Percentiles rank a stretch among this genome's conserved stretches.
These are phyloP conservation scores for Thereva unica DNA, from an alignment of 2,888 invertebrate genomes.

Conservation along the genomic window DNA sequence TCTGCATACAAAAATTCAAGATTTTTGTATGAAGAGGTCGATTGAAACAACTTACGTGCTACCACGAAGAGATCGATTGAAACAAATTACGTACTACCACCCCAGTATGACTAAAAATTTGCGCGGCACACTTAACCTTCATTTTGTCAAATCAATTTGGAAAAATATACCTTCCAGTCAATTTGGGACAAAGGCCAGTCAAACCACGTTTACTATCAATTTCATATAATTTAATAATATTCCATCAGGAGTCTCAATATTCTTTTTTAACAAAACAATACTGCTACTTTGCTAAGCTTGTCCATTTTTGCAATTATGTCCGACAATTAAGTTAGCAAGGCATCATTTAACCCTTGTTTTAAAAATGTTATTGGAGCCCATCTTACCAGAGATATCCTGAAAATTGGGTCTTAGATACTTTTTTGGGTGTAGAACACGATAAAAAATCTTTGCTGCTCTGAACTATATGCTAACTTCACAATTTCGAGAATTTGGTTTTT, in stretches of 20 bases:
- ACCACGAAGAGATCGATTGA: no score
- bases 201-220: constrained; percentile 20
- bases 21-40: no score
- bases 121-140: constrained; percentile 24
- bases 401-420: no score
- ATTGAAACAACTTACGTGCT: no score
- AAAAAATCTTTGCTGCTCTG: no score
- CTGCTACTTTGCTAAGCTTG: constrained; percentile 18
- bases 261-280: constrained; percentile 19
- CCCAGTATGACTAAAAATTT: constrained; percentile 30
- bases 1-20: no score
- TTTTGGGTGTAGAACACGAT: no score
- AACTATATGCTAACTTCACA: no score
- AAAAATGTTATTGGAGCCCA: constrained; percentile 33
- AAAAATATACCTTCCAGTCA: constrained; percentile 25
- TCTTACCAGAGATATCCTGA: constrained; percentile 16
- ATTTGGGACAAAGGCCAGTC: constrained; percentile 20
- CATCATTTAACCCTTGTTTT: constrained; percentile 18
- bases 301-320: constrained; percentile 19
- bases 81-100: no score
- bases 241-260: constrained; percentile 31
- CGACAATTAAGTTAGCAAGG: constrained; percentile 8
- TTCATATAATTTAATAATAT: constrained; percentile 18
- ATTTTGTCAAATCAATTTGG: constrained; percentile 35
- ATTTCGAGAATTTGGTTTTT: no score